Base-by-base conservation (phyloP, 2,888 invertebrate species). In the Sclerodermus sp. region DNA sequence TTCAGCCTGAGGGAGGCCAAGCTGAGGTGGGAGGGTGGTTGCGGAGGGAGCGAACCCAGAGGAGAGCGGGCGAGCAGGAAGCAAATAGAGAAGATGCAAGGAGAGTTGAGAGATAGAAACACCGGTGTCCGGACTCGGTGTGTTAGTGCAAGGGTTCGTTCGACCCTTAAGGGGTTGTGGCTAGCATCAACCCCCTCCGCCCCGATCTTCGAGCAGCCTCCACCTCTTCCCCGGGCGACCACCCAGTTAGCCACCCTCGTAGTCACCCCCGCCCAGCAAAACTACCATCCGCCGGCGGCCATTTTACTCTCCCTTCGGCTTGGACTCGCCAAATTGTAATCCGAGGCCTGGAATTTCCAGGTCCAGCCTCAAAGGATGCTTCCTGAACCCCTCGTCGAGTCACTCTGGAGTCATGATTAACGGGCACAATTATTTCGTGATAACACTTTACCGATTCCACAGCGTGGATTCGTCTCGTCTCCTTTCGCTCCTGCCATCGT, bases 121-220 rank as follows among this genome's bases (percentile, higher is more conserved):
- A n/a, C 3, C n/a, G 23, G 45, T 42, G 41, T 65, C 66, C 64
- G 71, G 70, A 69, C 71, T 66, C 67, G 61, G 64, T 69, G 74
- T 72, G 64, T 73, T 70, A 62, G 69, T 68, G 75, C 71, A 71
- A 76, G 74, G 76, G 75, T 76, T 72, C 72, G 74, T 68, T 74
- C 76, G 75, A 77, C 77, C 77, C 77, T 77, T 76, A 75, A 76
- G 77, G 77, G 77, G 77, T 76, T 77, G 77, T 77, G 77, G 77
- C 77, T 77, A 77, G 72, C 75, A 67, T 67, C 70, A 66, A 64
- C 68, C 67, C 64, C 66, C 66, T 62, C 62, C 56, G 54, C 57
- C 58, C 64, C 62, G 50, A 15, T 31, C 49, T 42, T 53, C 55
- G 40, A 56, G 46, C 48, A 55, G 49, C 55, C 57, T 55, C 54